Base-by-base conservation (phyloP, 1,140 invertebrate genomes). In the Andricus grossulariae region DNA sequence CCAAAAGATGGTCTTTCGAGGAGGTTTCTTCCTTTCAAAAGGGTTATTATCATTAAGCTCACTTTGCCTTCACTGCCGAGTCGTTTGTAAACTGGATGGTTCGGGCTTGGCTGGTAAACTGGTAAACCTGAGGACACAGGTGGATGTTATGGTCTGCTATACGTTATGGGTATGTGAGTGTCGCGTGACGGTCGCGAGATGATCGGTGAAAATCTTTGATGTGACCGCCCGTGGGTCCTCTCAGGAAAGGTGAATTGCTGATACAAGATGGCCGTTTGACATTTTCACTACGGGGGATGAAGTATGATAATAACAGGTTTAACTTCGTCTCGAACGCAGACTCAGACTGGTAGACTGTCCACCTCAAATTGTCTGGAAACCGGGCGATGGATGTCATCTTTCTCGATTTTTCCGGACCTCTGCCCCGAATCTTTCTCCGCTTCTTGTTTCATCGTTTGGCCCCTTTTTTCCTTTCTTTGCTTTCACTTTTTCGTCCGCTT, bases 151-250 rank as follows among this genome's bases (percentile, higher is more conserved):
- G 32, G 39, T 15, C 32, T 66, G 12, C 57, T 21, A 66, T 66
- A 32, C 3, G 13, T 66, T 25, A 13, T 66, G 21, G 21, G 11
- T 39, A 66, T 66, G 57, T 19, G 18, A 66, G 57, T 66, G 57
- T 66, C 57, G 57, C 57, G 57, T 66, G 57, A 66, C 57, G 57
- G 57, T 66, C 57, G 57, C 57, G 57, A 66, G 57, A 66, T 66
- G 57, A 66, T 32, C 57, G 57, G 25, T 21, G 18, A 18, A 0
- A 54, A 45, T 11, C 57, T 66, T 66, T 66, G 57, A 66, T 66
- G 19, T 32, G 16, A 66, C 57, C 57, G 57, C 57, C 57, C 32
- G 57, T 66, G 25, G 57, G 57, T 66, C 57, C 57, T 32, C 57
- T 66, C 57, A 66, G 21, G 57, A 66, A 66, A 66, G 25, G 21